Base-by-base conservation (phyloP, 1,140 invertebrate species). In the Drosophila watanabei region DNA sequence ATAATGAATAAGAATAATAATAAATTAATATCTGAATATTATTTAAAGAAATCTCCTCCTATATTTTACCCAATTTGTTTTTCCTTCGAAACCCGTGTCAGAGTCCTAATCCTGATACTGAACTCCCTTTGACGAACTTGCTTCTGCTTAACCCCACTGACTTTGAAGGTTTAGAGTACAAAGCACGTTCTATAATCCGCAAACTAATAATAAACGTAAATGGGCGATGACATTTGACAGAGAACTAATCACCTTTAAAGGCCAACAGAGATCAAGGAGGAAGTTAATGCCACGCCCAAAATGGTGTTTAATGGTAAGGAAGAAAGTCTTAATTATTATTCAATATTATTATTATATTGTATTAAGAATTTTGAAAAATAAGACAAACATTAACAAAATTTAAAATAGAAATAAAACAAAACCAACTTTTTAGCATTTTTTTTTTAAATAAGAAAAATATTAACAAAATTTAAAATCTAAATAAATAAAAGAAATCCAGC, bases 171-270 rank as follows among this genome's bases (percentile, higher is more conserved):
- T 35, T 2, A 18, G 5, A 16, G n/a, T n/a, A 10, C 18, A 13
- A 46, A 46, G 11, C 8, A 20, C 32, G 0, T n/a, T 33, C 13
- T 30, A 16, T 39, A 54, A 54, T 54, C 24, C 33, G 2, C 14
- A 4, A 43, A 11, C 62, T 24, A 32, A 49, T 49, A 62, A 48
- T 68, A 62, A 32, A 62, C 64, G 11, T 33, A 7, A 3, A 65
- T 33, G 6, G 11, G 10, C 13, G 39, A 18, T 4, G 30, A 35
- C n/a, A 54, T 11, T 8, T 11, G 32, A 9, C 32, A 35, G 24
- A 16, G 63, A 16, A 28, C 37, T 66, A 66, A 46, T 66, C 32
- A 30, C 20, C 13, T 37, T 37, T 24, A 62, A 61, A 61, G 54
- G 30, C 5, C 10, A 59, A 48, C 13, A 6, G 20, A 10, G 5